Conservation (phyloP, 2,888 invertebrate species). For the Camponotus fellah region DNA sequence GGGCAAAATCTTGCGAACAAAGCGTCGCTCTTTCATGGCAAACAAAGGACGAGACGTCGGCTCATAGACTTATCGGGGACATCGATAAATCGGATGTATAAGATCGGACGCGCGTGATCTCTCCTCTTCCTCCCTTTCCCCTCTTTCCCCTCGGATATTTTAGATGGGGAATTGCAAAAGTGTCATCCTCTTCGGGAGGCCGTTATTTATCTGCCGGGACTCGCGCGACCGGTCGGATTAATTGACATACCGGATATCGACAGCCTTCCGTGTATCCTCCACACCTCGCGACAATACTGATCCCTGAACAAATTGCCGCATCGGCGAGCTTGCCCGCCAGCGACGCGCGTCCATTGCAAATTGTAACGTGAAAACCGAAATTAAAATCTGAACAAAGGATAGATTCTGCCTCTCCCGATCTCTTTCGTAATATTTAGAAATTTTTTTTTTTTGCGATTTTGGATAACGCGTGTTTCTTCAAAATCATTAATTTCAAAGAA, state of each 20-base stretch:
- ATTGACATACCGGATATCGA: conserved; percentile 47
- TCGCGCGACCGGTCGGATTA: conserved; percentile 12
- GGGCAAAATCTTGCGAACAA: conserved; percentile 22
- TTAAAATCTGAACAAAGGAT: background rate
- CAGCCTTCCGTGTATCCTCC: conserved; percentile 27
- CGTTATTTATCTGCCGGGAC: conserved; percentile 28
- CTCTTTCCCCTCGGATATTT: background rate
- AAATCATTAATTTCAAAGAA: background rate
- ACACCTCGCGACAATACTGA: conserved; percentile 35
- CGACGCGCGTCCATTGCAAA: conserved; percentile 13
- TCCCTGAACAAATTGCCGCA: conserved; percentile 44
- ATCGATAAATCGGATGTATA: conserved; percentile 34
- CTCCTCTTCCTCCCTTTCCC: too few relatives aligned
- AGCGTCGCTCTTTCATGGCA: conserved; percentile 1
- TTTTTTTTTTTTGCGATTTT: background rate
- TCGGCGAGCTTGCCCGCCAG: conserved; percentile 20
- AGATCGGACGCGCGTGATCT: conserved; percentile 18
- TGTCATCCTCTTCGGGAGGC: background rate
- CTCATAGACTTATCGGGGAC: conserved; percentile 14
- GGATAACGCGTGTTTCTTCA: background rate
- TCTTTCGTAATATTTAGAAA: background rate
- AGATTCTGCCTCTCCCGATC: background rate
- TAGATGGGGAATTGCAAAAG: conserved; percentile 15
- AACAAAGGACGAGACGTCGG: conserved; percentile 27
- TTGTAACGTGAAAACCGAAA: background rate